phyloP scores from a whole-genome alignment of 2,113 vertebrate species.

The Pelecanus crispus region DNA sequence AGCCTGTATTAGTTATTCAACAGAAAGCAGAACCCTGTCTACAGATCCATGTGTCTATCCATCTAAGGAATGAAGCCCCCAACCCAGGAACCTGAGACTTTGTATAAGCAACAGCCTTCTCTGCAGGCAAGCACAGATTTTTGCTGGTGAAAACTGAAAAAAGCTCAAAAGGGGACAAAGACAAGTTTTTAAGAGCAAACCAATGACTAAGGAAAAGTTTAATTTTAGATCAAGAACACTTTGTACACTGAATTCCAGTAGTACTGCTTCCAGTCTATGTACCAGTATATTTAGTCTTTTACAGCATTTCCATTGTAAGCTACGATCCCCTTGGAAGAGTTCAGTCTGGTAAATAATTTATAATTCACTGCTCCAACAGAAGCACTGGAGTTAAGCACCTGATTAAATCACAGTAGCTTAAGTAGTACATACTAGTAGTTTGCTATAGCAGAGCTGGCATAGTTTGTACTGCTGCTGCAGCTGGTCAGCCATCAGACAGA shows the following conservation, averaged over 20 bases:
- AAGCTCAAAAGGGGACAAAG: neutral
- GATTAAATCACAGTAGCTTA: neutral
- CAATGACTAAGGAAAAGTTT: neutral
- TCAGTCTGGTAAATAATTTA: neutral
- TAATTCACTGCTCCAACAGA: neutral
- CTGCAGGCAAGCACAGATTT: neutral
- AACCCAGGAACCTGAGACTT: neutral
- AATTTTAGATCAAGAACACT: conserved; percentile 45
- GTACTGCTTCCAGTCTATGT: neutral
- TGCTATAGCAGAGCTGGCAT: neutral
- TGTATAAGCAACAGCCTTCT: neutral
- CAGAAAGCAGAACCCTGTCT: neutral
- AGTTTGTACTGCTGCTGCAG: neutral
- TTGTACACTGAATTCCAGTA: neutral
- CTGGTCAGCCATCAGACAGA: neutral
- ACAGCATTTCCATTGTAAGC: neutral
- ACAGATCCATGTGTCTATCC: neutral
- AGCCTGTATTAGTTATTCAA: neutral
- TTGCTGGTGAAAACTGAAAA: neutral
- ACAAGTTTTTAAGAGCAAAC: neutral
- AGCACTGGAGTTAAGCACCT: neutral
- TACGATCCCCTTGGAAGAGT: neutral
- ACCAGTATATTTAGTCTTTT: neutral
- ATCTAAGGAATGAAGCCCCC: neutral
- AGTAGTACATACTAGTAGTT: neutral